Conservation (phyloP, 2,888 invertebrate genomes). For the Scaptomyza reducta region DNA sequence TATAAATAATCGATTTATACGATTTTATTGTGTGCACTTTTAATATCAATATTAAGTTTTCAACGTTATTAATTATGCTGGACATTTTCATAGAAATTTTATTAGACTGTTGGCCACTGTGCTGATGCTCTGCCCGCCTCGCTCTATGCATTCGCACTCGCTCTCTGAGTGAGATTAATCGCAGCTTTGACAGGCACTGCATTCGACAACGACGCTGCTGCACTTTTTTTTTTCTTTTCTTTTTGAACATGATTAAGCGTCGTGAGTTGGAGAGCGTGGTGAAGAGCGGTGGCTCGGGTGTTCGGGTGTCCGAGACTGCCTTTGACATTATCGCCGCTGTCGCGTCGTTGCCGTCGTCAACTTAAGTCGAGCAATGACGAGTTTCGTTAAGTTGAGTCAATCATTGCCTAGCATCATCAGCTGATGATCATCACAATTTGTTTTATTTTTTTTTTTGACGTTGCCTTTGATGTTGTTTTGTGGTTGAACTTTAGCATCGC, state of each 20-base stretch:
- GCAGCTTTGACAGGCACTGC: slow-evolving; percentile 78
- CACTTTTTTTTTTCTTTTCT: slow-evolving; percentile 46
- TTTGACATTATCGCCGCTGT: slow-evolving; percentile 68
- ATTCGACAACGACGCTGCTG: slow-evolving; percentile 62
- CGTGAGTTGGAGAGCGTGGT: slow-evolving; percentile 22
- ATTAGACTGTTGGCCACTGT: slow-evolving; percentile 20
- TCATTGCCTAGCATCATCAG: slow-evolving; percentile 56
- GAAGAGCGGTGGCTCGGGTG: slow-evolving; percentile 12
- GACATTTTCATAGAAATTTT: slow-evolving; percentile 10
- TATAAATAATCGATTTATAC: no score
- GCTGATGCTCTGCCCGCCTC: slow-evolving; percentile 18
- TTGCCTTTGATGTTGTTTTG: slow-evolving; percentile 62
- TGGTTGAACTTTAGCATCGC: slow-evolving; percentile 79
- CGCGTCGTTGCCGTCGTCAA: slow-evolving; percentile 23
- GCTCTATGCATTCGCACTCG: slow-evolving; percentile 15
- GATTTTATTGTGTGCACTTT: no score
- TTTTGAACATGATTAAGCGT: slow-evolving; percentile 66
- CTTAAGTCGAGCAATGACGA: slow-evolving; percentile 20
- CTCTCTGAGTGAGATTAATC: slow-evolving; percentile 82
- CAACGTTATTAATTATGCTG: no score
- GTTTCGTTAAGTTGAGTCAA: slow-evolving; percentile 56
- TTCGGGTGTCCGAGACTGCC: slow-evolving; percentile 45
- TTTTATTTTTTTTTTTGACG: slow-evolving; percentile 7
- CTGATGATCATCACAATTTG: slow-evolving; percentile 44
- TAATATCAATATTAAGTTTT: background rate